phyloP scores from a whole-genome alignment of 2,113 vertebrate species.

The Eretmochelys imbricata region DNA sequence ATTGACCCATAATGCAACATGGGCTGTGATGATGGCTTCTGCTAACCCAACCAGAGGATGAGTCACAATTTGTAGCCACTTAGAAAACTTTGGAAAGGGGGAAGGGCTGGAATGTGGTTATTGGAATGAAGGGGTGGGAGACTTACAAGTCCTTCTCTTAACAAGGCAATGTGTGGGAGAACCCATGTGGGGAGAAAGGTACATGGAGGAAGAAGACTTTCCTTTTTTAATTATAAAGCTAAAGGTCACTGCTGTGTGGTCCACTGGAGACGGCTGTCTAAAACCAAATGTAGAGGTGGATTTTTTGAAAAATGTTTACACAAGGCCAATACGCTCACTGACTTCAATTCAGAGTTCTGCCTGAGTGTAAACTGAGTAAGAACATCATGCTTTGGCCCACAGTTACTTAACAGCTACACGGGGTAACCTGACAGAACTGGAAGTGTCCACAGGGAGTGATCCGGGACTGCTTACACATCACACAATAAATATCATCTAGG shows the following conservation, averaged over 20 bases:
- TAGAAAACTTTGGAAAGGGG: background rate
- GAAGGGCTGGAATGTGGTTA: background rate
- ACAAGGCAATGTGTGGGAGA: background rate
- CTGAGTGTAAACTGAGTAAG: background rate
- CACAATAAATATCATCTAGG: slow-evolving; percentile 59
- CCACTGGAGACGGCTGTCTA: background rate
- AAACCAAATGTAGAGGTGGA: background rate
- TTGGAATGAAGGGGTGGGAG: background rate
- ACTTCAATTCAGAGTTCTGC: background rate
- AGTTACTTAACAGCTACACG: background rate
- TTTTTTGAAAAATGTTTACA: background rate
- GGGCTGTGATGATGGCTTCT: background rate
- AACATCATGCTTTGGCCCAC: background rate
- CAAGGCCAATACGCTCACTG: background rate
- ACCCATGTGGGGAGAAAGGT: background rate
- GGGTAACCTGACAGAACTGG: background rate
- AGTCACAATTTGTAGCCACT: background rate
- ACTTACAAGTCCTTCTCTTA: background rate
- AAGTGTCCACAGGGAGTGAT: slow-evolving; percentile 34
- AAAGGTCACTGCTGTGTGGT: background rate
- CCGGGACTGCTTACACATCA: slow-evolving; percentile 41
- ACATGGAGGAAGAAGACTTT: background rate
- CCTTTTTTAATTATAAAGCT: background rate
- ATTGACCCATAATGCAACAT: background rate
- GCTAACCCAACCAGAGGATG: background rate